Evolutionary conservation across 1,140 invertebrate genomes (phyloP), one percentile per base, ranked within the genome.

Genomic region (Drosophila miranda): DNA sequence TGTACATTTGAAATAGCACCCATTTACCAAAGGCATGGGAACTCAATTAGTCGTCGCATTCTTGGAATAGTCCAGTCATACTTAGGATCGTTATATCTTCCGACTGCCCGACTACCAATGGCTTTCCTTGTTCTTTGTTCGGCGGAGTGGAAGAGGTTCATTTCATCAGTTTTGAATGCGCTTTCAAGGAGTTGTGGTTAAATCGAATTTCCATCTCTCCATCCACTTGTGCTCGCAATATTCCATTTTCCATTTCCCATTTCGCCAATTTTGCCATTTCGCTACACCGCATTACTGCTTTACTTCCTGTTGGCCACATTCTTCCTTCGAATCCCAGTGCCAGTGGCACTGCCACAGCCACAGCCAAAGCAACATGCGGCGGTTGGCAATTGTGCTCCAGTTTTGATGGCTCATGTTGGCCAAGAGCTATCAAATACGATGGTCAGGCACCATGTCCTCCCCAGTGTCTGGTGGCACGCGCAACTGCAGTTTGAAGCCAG

Each of bases 361-460:
- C 28, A 3, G 8, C 9, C 34, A 38, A 13, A 38, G 11, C 34
- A 38, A 4, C 34, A 38, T 38, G 34, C 34, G 34, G 34, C 34
- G 11, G 34, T 38, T 55, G 44, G 49, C 61, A 61, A 75, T 75
- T 60, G 34, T 38, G 73, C 73, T 75, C 72, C 72, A 75, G 45
- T 75, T 75, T 75, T 75, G 68, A 75, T 75, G 71, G 72, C 71
- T 45, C 71, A 48, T 28, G 59, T 26, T 26, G 54, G 71, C 71
- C 71, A 67, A 60, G 54, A 75, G 71, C 72, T 53, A 75, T 75
- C 50, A 58, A 66, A 75, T 66, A 38, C 58, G 58, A 51, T 62
- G 64, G 70, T 54, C 44, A 26, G 23, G 23, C 46, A 9, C 30
- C n/a, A 7, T 19, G 23, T 52, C 55, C 51, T 19, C 6, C 11